These are phyloP conservation scores for Stomatorhinus ivindoensis DNA, from an alignment of 2,113 vertebrate genomes.

Conservation along the genomic window DNA sequence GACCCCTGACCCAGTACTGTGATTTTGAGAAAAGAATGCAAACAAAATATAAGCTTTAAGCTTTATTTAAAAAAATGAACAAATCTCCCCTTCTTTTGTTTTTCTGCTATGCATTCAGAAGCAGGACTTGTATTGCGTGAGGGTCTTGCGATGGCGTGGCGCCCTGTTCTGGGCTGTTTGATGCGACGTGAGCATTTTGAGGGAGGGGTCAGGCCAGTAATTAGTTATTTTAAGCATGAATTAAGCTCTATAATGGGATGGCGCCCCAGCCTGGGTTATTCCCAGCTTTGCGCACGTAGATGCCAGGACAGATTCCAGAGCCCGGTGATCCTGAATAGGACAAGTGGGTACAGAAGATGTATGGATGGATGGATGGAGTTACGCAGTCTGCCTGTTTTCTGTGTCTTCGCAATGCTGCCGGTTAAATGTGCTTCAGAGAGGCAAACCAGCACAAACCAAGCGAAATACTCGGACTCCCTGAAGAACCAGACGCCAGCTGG, in stretches of 20 bases:
- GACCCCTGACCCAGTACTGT: neutral
- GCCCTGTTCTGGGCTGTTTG: neutral
- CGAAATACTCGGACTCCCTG: neutral
- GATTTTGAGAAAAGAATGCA: neutral
- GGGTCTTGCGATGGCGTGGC: neutral
- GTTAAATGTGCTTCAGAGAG: neutral
- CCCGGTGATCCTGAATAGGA: neutral
- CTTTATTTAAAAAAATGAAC: neutral
- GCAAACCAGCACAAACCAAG: neutral
- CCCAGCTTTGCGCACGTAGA: neutral
- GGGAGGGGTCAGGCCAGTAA: neutral
- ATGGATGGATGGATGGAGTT: neutral
- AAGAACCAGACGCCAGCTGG: neutral
- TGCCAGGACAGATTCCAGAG: neutral
- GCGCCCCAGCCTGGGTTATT: neutral
- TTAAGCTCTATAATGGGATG: neutral
- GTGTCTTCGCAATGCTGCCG: neutral
- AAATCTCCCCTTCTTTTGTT: neutral
- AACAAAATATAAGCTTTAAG: neutral
- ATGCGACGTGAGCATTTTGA: neutral
- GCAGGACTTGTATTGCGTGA: neutral
- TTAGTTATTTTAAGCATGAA: neutral
- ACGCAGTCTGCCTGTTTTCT: neutral
- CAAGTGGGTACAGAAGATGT: neutral
- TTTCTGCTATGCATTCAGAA: neutral